These are phyloP conservation scores for Threskiornis aethiopicus DNA, from an alignment of 2,797 vertebrate species.

Conservation along the genomic window DNA sequence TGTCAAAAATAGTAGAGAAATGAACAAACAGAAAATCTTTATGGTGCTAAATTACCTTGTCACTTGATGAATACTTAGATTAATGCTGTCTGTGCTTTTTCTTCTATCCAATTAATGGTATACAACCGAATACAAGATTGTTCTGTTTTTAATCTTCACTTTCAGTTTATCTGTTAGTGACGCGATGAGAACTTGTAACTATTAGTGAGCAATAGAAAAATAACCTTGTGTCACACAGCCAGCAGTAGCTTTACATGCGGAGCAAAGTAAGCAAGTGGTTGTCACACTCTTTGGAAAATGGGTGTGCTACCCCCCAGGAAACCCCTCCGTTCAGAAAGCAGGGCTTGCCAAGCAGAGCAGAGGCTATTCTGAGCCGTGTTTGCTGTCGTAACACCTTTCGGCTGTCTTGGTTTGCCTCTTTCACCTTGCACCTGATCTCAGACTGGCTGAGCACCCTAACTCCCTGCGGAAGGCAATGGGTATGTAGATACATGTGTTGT, in stretches of 20 bases:
- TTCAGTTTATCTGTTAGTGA: background rate
- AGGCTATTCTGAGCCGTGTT: background rate
- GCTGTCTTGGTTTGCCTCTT: background rate
- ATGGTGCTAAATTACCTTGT: slow-evolving; percentile 13
- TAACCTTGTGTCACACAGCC: background rate
- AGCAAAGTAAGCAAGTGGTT: background rate
- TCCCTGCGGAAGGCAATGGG: background rate
- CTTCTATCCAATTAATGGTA: background rate
- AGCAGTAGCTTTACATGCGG: background rate
- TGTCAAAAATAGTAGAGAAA: background rate
- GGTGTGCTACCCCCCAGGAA: background rate
- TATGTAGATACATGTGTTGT: background rate
- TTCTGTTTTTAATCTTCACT: background rate
- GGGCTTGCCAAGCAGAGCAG: background rate
- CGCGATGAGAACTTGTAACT: background rate
- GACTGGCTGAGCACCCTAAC: background rate
- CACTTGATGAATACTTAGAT: background rate
- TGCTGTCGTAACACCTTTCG: rapidly evolving
- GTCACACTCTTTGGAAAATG: background rate
- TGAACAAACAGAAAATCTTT: background rate
- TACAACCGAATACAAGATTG: background rate
- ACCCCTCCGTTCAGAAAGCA: background rate
- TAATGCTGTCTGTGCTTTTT: slow-evolving; percentile 26
- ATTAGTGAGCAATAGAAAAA: background rate
- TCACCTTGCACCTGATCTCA: background rate